phyloP scores from a whole-genome alignment of 1,140 invertebrate species.

The Mylabris phalerata region DNA sequence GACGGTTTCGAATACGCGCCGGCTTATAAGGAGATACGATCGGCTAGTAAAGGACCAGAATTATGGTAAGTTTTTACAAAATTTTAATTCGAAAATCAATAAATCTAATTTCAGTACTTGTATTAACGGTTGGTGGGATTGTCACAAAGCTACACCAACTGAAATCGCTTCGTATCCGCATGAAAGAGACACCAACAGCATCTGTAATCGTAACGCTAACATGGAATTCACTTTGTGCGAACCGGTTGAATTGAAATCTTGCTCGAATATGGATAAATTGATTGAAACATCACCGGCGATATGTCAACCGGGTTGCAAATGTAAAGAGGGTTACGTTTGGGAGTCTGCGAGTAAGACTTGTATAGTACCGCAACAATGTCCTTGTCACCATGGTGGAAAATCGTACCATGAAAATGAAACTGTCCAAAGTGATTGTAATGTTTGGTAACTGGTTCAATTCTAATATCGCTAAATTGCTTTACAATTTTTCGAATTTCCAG shows the following conservation, averaged over 20 bases:
- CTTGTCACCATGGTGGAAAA: slow-evolving; percentile 80
- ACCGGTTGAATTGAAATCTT: slow-evolving; percentile 66
- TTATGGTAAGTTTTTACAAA: slow-evolving; percentile 52
- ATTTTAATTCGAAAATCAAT: too few relatives aligned
- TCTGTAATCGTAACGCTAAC: slow-evolving; percentile 54
- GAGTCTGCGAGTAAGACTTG: slow-evolving; percentile 62
- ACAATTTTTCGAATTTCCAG: slow-evolving; percentile 38
- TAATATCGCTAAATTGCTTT: too few relatives aligned
- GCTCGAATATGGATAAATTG: slow-evolving; percentile 67
- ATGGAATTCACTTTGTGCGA: slow-evolving; percentile 71
- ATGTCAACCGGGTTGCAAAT: slow-evolving; percentile 72
- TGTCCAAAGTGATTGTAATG: slow-evolving; percentile 77
- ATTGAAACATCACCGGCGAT: too few relatives aligned
- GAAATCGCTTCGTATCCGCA: slow-evolving; percentile 58
- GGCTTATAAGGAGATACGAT: slow-evolving; percentile 64
- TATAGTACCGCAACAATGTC: slow-evolving; percentile 63
- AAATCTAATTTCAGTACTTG: slow-evolving; percentile 54
- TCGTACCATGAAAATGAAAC: slow-evolving; percentile 70
- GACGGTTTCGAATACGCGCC: slow-evolving; percentile 65
- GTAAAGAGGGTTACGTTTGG: slow-evolving; percentile 66
- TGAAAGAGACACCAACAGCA: slow-evolving; percentile 50
- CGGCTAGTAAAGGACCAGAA: slow-evolving; percentile 55
- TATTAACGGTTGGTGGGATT: slow-evolving; percentile 65
- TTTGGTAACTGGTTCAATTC: slow-evolving; percentile 50
- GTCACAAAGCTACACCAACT: slow-evolving; percentile 52